These are phyloP conservation scores for Carassius carassius DNA, from an alignment of 2,113 vertebrate genomes.

Conservation along the genomic window DNA sequence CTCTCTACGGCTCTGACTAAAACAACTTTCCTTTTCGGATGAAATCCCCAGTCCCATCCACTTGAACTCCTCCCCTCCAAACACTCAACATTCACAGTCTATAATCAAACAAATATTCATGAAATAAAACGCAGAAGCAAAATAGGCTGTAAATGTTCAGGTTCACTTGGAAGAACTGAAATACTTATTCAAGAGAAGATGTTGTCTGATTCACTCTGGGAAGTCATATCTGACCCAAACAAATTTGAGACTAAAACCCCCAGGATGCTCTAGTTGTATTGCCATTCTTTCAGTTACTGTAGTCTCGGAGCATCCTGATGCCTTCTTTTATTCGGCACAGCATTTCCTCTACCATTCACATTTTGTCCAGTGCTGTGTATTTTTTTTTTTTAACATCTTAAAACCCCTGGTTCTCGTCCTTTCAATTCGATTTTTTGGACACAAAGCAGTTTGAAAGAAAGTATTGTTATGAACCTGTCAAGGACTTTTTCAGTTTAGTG, in stretches of 20 bases:
- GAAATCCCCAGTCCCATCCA: neutral
- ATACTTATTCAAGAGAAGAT: neutral
- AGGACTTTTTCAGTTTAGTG: constrained; percentile 22
- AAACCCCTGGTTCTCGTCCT: constrained; percentile 4
- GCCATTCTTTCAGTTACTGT: neutral
- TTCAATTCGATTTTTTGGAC: neutral
- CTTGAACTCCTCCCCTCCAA: neutral
- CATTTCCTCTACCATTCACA: constrained; percentile 34
- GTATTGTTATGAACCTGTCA: constrained; percentile 46
- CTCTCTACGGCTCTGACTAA: neutral
- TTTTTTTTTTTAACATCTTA: constrained; percentile 17
- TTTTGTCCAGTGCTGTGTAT: neutral
- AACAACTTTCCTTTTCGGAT: neutral
- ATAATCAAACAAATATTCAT: neutral
- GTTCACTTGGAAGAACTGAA: neutral
- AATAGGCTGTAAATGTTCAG: neutral
- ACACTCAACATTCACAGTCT: neutral
- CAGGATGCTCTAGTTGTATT: neutral
- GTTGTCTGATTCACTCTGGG: neutral
- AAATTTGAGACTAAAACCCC: neutral
- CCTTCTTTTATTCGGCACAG: constrained; percentile 20
- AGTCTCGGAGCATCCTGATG: neutral
- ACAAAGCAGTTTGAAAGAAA: constrained; percentile 32
- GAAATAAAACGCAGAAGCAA: neutral
- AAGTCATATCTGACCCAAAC: neutral